Evolutionary conservation across 2,888 invertebrate genomes (phyloP), one percentile per base, ranked within the genome.

Genomic region (Oxytorus armatus): DNA sequence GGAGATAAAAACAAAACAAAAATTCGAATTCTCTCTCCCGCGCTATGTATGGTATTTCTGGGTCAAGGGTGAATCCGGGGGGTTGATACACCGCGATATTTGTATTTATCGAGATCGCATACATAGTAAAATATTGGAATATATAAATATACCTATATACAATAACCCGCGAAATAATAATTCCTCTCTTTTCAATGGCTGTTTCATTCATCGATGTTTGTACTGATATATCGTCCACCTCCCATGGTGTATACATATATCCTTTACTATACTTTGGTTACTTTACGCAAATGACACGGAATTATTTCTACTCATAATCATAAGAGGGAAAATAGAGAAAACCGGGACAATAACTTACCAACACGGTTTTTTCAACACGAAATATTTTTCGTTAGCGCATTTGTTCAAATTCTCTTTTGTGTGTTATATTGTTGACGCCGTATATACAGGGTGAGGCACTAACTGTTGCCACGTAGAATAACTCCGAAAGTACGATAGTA

Each of bases 401-500:
- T 33, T 53, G 77, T 49, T 77, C 51, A 23, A 61, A 65, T 39
- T 72, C 16, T 36, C 47, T 33, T 63, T 69, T 59, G 65, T 21
- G 47, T 42, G 36, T 72, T 23, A 63, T 39, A 55, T 11, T 29
- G 55, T 55, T 14, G 51, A 79, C 68, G 78, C 83, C 83, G 73
- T 84, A 85, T 85, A 88, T 89, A 89, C 88, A 89, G 89, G 89
- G 89, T 88, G 87, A 85, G 83, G 82, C n/a, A n/a, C n/a, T n/a
- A n/a, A n/a, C n/a, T n/a, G n/a, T n/a, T n/a, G n/a, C n/a, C n/a
- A n/a, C n/a, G n/a, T n/a, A n/a, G n/a, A n/a, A n/a, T n/a, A n/a
- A n/a, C n/a, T n/a, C n/a, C n/a, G n/a, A n/a, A n/a, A n/a, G n/a
- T n/a, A n/a, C n/a, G n/a, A n/a, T n/a, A n/a, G n/a, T n/a, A n/a